Evolutionary conservation across 2,888 invertebrate genomes (phyloP).

Genomic region (Aphidoletes aphidimyza): DNA sequence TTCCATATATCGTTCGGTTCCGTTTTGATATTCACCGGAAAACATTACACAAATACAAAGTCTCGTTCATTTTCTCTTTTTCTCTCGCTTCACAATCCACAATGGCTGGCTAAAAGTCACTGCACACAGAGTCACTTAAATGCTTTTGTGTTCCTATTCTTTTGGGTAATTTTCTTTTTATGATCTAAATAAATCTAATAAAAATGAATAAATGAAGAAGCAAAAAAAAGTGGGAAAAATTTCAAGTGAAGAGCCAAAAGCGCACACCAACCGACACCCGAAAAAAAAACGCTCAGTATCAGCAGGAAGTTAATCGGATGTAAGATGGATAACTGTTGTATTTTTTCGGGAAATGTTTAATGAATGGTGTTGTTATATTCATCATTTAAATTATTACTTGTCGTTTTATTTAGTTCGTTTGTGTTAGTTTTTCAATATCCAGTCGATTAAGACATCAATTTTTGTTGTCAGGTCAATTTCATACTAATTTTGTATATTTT

Average conservation of each 20-base stretch:
- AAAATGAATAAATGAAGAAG: no score
- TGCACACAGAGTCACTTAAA: neutral
- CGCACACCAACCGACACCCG: neutral
- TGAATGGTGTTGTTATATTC: slow-evolving; percentile 4
- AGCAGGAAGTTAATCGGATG: slow-evolving; percentile 56
- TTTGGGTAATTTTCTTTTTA: slow-evolving; percentile 54
- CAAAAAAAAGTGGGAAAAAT: slow-evolving; percentile 40
- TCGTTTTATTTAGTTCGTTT: neutral
- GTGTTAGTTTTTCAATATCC: neutral
- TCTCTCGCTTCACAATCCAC: neutral
- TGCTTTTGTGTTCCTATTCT: neutral
- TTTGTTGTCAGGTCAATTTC: neutral
- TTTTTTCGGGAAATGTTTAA: slow-evolving; percentile 40
- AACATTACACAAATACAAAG: slow-evolving; percentile 46
- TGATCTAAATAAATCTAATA: slow-evolving; percentile 48
- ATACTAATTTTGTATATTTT: neutral
- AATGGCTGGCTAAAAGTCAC: neutral
- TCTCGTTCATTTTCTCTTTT: neutral
- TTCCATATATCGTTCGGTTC: slow-evolving; percentile 42
- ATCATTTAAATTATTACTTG: neutral
- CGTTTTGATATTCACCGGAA: slow-evolving; percentile 43
- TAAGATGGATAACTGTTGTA: slow-evolving; percentile 53
- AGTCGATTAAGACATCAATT: slow-evolving; percentile 31
- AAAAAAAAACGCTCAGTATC: slow-evolving; percentile 15
- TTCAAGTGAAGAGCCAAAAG: neutral